Percentiles rank a stretch among this genome's conserved stretches.
These are phyloP conservation scores for Bos javanicus DNA, from an alignment of 2,113 vertebrate species.

Conservation along the genomic window DNA sequence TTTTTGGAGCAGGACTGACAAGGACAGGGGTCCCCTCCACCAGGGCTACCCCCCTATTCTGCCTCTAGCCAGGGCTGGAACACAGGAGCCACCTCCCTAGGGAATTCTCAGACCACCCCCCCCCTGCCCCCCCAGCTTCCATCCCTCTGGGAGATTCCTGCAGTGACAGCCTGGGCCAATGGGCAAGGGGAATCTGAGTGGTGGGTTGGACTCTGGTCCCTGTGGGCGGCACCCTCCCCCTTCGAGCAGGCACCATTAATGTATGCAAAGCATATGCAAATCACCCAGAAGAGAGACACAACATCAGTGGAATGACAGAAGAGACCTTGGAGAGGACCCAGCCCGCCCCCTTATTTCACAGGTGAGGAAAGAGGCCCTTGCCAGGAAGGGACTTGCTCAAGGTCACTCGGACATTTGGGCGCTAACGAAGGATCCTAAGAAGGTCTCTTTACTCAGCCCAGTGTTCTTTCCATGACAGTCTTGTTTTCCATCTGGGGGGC, in stretches of 20 bases:
- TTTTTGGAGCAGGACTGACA: not conserved
- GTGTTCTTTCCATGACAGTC: not conserved
- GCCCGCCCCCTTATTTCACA: conserved; percentile 47
- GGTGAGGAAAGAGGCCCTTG: conserved; percentile 37
- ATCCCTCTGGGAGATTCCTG: not conserved
- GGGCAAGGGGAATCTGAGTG: conserved; percentile 22
- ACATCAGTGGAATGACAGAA: conserved; percentile 46
- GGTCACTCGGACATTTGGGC: conserved; percentile 21
- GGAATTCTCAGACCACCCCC: not conserved
- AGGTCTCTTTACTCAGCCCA: not conserved
- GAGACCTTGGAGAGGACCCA: conserved; percentile 59
- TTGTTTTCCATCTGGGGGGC: not conserved
- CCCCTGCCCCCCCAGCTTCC: not conserved
- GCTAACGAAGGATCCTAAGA: not conserved
- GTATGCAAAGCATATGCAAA: conserved; percentile 72
- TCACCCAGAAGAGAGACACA: conserved; percentile 60
- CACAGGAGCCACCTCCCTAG: not conserved
- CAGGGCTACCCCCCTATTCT: not conserved
- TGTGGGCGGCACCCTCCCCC: conserved; percentile 30
- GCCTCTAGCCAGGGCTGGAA: not conserved
- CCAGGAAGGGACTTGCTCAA: conserved; percentile 55
- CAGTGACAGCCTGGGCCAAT: not conserved
- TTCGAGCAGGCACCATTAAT: conserved; percentile 40
- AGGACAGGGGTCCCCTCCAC: not conserved
- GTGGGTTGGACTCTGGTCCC: conserved; percentile 41